Percentiles rank a stretch among this genome's conserved stretches.
Evolutionary conservation across 1,140 invertebrate species (phyloP).

Genomic region (Panonychus citri): DNA sequence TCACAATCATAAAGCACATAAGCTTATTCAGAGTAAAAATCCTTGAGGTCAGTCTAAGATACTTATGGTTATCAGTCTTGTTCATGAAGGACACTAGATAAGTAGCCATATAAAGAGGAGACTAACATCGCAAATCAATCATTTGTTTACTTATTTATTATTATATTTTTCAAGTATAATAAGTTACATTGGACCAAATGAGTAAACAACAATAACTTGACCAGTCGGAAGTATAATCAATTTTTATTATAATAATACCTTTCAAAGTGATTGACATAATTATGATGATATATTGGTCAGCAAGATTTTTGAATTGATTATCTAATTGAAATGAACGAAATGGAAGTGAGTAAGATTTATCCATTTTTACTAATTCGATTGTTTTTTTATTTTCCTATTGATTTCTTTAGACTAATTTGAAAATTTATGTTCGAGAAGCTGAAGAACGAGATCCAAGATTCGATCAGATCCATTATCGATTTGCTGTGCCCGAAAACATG

Average conservation of each 20-base stretch:
- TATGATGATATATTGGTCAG: too few species aligned
- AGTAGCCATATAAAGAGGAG: background rate
- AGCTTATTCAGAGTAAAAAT: background rate
- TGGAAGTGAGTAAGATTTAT: too few species aligned
- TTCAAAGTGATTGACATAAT: too few species aligned
- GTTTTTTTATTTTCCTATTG: background rate
- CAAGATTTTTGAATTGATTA: too few species aligned
- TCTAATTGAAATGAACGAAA: too few species aligned
- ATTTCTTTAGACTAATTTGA: slow-evolving; percentile 10
- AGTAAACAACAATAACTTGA: too few species aligned
- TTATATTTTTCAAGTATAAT: too few species aligned
- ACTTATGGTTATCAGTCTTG: background rate
- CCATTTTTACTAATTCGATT: too few species aligned
- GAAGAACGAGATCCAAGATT: slow-evolving; percentile 18
- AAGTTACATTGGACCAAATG: too few species aligned
- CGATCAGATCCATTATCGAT: slow-evolving; percentile 21
- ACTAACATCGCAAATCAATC: background rate
- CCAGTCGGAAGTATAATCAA: too few species aligned
- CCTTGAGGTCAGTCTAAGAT: background rate
- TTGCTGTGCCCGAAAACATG: slow-evolving; percentile 50
- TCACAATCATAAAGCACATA: slow-evolving; percentile 39
- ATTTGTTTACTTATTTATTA: too few species aligned
- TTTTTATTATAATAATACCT: too few species aligned
- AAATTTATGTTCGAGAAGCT: slow-evolving; percentile 16
- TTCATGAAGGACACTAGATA: background rate